Base-by-base conservation (phyloP, 64 coral and sea anemone species). In the Exaiptasia diaphana region DNA sequence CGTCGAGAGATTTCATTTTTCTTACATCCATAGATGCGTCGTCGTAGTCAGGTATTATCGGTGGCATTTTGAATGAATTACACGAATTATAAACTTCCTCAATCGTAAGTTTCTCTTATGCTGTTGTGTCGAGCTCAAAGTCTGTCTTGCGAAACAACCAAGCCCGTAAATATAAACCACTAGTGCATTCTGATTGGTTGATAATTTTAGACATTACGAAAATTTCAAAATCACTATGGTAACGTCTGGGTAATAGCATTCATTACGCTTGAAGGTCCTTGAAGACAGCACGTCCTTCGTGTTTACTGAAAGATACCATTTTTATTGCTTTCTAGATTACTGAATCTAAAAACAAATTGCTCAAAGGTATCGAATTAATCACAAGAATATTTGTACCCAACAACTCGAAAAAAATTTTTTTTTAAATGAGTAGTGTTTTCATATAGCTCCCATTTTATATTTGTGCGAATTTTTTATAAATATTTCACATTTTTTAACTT, bases 11-110 rank as follows among this genome's bases (percentile, higher is more conserved):
- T 67, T 84, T 94, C 57, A 59, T 71, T 62, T 74, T 84, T 64
- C 37, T 84, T 30, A 44, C 67, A 11, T 33, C 42, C 35, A 46
- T 43, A 31, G 37, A 36, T 50, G 54, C 78, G 1, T 24, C 27
- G 36, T 68, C 71, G 33, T 73, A 37, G 38, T 58, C 33, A 13
- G 43, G 21, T 39, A 69, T 35, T 14, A 71, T 23, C 6, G 86
- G 86, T 60, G 91, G 72, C 91, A 94, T 93, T 68, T 68, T 21
- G n/a, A n/a, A n/a, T n/a, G n/a, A n/a, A n/a, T n/a, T n/a, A n/a
- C n/a, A n/a, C n/a, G n/a, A n/a, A n/a, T n/a, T n/a, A n/a, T n/a
- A 27, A 28, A 14, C 1, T 44, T 13, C 0, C 31, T 43, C 46
- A 5, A 41, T 6, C 31, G 4, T 7, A 62, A 5, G 55, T 28